Base-by-base conservation (phyloP, 2,888 invertebrate genomes). In the Thyatira batis region DNA sequence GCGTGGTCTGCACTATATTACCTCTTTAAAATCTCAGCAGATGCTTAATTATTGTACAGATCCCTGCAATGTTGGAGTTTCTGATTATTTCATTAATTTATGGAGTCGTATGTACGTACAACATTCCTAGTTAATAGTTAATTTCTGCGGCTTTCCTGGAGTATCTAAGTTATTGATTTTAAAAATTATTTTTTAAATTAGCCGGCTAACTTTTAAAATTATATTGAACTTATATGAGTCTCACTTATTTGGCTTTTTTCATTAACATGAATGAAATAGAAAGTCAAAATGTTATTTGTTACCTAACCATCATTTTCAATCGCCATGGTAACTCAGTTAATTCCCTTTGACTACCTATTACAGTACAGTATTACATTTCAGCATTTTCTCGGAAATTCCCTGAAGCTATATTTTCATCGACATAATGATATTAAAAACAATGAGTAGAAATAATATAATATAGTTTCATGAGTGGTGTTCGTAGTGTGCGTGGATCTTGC, bases 1-100 rank as follows among this genome's bases (percentile, higher is more conserved):
- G 53, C 44, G 49, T 44, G 54, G 20, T 49, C 56, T 39, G 25
- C 51, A 62, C 55, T 63, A 66, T 61, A 58, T 64, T 53, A 60
- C 53, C 45, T 50, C 55, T 51, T 53, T 56, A 56, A 51, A 58
- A 59, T 64, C 63, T 60, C 65, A 63, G 65, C 65, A 70, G 68
- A 63, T 61, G 60, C 52, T 45, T 59, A 60, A 59, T 69, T 59
- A 69, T 61, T 66, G 67, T 50, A 67, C 57, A 52, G 63, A 55
- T 58, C 10, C 60, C 52, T 51, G 53, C 55, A 49, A 49, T 23
- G 51, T 28, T 45, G 28, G 20, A 53, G 43, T 58, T 51, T 45
- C 44, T 50, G 51, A 56, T 52, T 51, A 25, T 33, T 45, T 17
- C 11, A 25, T 49, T 10, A 25, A 30, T 30, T 49, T 43, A 45